These are phyloP conservation scores for Phymatocera aterrima DNA, from an alignment of 2,888 invertebrate genomes.

Conservation along the genomic window DNA sequence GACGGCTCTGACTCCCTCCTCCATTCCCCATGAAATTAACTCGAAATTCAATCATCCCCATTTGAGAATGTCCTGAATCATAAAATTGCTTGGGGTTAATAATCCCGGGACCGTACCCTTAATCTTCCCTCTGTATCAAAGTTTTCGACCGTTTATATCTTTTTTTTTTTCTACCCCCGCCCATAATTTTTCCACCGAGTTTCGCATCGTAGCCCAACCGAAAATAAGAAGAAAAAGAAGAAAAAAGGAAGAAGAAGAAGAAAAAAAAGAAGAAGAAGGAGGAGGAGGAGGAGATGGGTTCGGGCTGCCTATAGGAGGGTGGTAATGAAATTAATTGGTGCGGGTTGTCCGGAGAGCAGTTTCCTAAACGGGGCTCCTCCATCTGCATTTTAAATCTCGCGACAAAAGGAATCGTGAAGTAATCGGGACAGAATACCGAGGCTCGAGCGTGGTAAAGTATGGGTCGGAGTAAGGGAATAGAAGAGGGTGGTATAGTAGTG, in stretches of 20 bases:
- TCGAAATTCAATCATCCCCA: background rate
- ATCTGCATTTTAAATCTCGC: slow-evolving; percentile 43
- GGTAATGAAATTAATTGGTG: slow-evolving; percentile 41
- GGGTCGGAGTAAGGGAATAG: background rate
- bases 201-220: background rate
- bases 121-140: slow-evolving; percentile 3
- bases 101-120: background rate
- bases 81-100: background rate
- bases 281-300: background rate
- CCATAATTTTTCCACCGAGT: background rate
- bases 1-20: too few species aligned
- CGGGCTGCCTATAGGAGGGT: background rate
- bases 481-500: background rate
- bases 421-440: background rate
- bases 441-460: too few species aligned
- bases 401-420: slow-evolving; percentile 11
- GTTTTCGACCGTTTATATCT: slow-evolving; percentile 5
- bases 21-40: too few species aligned
- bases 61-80: background rate
- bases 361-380: slow-evolving; percentile 30
- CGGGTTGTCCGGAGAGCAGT: slow-evolving; percentile 8
- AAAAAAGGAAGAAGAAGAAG: background rate
- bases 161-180: background rate
- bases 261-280: background rate
- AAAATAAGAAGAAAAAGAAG: background rate